These are phyloP conservation scores for Burhinus bistriatus DNA, from an alignment of 2,113 vertebrate genomes.

Conservation along the genomic window DNA sequence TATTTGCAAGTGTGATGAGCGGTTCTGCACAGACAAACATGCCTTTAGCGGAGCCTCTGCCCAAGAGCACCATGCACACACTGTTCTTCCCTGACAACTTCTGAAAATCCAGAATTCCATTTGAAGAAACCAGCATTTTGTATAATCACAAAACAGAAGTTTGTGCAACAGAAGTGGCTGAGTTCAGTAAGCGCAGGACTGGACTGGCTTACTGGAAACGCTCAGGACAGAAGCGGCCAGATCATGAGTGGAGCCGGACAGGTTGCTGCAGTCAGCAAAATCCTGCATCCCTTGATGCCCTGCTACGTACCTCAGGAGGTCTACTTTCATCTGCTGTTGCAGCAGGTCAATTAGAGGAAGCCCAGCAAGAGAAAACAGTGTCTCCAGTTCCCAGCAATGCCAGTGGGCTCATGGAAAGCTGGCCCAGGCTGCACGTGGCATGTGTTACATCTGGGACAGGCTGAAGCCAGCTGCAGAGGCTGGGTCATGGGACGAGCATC, in stretches of 20 bases:
- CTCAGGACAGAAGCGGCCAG: not conserved
- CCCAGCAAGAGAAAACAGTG: not conserved
- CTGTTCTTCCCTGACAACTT: fast-evolving
- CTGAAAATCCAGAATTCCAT: not conserved
- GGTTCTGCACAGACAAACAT: fast-evolving
- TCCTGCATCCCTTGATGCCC: not conserved
- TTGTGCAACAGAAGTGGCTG: not conserved
- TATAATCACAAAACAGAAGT: not conserved
- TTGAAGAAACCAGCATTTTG: not conserved
- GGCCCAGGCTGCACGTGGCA: not conserved
- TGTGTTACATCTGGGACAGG: not conserved
- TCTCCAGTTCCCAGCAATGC: not conserved
- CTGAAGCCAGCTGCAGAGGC: not conserved
- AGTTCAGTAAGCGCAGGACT: not conserved
- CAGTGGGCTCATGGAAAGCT: not conserved
- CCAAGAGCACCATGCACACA: fast-evolving
- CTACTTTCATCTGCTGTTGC: not conserved
- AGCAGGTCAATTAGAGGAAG: not conserved
- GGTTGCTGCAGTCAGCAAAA: not conserved
- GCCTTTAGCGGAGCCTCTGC: not conserved
- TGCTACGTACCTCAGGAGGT: not conserved
- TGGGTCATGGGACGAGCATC: not conserved
- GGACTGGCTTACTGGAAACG: not conserved
- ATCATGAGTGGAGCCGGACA: not conserved
- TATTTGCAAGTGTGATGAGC: fast-evolving